phyloP scores from a whole-genome alignment of 1,140 invertebrate genomes.

The Cydia pomonella region DNA sequence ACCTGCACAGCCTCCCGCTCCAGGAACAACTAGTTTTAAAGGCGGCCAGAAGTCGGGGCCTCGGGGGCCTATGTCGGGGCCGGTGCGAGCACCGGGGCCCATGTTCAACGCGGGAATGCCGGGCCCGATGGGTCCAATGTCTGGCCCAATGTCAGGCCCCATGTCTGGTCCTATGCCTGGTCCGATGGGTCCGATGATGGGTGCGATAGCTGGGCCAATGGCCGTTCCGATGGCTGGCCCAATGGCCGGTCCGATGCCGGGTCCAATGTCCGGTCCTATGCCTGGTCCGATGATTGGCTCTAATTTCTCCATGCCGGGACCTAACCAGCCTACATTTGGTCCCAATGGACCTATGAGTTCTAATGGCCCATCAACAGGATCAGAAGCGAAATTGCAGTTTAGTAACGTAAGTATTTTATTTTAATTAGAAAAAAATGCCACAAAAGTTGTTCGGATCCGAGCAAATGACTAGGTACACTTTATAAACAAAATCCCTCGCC shows the following conservation, averaged over 20 bases:
- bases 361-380: not conserved
- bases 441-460: too few relatives aligned
- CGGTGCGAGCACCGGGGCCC: not conserved
- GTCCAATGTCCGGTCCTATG: not conserved
- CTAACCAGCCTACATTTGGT: not conserved
- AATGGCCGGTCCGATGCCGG: too few relatives aligned
- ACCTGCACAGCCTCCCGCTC: not conserved
- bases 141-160: constrained; percentile 11
- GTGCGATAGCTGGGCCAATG: not conserved
- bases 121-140: not conserved
- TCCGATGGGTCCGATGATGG: not conserved
- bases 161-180: not conserved
- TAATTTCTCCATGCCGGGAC: not conserved
- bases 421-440: too few relatives aligned
- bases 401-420: constrained; percentile 31
- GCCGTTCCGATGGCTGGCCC: not conserved
- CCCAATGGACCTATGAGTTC: not conserved
- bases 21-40: not conserved
- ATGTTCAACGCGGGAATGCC: not conserved
- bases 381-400: constrained; percentile 11
- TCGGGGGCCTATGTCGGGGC: constrained; percentile 1
- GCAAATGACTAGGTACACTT: too few relatives aligned
- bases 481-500: too few relatives aligned
- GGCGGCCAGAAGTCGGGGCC: not conserved
- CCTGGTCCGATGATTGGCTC: not conserved